Evolutionary conservation across 2,113 vertebrate genomes (phyloP).

Genomic region (mouse (Mus musculus)): DNA sequence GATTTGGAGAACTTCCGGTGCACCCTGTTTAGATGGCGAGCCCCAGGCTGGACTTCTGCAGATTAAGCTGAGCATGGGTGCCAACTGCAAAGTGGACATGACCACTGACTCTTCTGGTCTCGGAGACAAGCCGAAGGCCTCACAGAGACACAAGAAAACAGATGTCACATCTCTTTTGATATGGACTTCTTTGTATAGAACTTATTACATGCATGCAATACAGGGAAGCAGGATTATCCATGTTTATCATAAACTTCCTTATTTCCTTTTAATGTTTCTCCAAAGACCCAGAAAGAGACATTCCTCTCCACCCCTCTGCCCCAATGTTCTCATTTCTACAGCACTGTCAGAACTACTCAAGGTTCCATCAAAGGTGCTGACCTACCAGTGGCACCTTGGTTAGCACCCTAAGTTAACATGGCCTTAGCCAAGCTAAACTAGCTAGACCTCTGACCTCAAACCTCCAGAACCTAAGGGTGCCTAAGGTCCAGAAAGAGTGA

Average conservation of each 20-base stretch:
- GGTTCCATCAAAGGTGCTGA: constrained; percentile 51
- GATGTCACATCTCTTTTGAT: constrained; percentile 5
- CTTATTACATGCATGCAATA: constrained; percentile 16
- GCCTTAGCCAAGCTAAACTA: constrained; percentile 67
- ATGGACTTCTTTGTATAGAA: constrained; percentile 23
- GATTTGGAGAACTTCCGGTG: constrained; percentile 55
- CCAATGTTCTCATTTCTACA: constrained; percentile 33
- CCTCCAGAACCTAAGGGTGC: constrained; percentile 63
- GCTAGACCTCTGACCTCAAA: constrained; percentile 64
- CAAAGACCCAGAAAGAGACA: constrained; percentile 32
- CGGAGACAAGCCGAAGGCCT: background rate
- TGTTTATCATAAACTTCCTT: constrained; percentile 57
- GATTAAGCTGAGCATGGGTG: background rate
- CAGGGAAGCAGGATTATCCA: background rate
- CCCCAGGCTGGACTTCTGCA: constrained; percentile 37
- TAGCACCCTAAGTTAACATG: constrained; percentile 23
- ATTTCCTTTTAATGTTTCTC: constrained; percentile 59
- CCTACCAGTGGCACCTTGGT: constrained; percentile 58
- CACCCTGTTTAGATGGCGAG: background rate
- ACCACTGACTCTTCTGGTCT: background rate
- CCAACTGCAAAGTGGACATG: background rate
- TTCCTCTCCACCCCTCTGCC: background rate
- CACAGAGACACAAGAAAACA: background rate
- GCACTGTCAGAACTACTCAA: constrained; percentile 50
- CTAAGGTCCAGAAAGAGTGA: constrained; percentile 60